A percentile compares a stretch with the other conserved stretches of the same genome.
phyloP scores from a whole-genome alignment of 1,140 invertebrate species.

The Lethrus apterus region DNA sequence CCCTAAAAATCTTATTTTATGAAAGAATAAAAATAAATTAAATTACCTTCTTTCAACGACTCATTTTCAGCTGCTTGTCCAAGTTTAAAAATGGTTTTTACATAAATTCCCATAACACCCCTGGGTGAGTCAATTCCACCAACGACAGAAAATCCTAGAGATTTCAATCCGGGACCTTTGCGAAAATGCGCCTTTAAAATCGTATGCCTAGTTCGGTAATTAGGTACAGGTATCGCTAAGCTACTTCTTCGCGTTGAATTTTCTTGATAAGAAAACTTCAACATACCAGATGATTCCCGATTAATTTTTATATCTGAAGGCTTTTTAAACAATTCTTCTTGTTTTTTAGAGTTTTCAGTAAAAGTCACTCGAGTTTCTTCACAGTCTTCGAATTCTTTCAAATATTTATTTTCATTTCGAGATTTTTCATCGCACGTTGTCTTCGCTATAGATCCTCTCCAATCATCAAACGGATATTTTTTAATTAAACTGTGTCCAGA shows the following conservation, averaged over 20 bases:
- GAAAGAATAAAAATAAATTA: conserved; percentile 8
- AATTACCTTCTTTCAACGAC: conserved; percentile 68
- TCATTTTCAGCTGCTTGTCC: conserved; percentile 84
- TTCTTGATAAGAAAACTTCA: conserved; percentile 6
- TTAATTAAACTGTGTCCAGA: too few species aligned
- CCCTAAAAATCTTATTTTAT: conserved; percentile 48
- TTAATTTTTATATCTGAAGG: too few species aligned
- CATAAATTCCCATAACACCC: conserved; percentile 82
- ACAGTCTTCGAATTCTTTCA: too few species aligned
- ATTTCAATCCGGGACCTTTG: conserved; percentile 78
- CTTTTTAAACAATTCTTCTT: too few species aligned
- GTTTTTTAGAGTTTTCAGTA: too few species aligned
- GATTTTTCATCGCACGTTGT: too few species aligned
- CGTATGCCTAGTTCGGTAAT: neutral
- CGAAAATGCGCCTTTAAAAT: conserved; percentile 47
- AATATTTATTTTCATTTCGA: too few species aligned
- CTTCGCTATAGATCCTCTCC: too few species aligned
- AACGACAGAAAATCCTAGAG: conserved; percentile 85
- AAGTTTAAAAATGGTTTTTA: conserved; percentile 80
- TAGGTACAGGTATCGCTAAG: neutral
- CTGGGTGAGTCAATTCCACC: conserved; percentile 83
- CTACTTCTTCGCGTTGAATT: neutral
- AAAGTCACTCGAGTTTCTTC: too few species aligned
- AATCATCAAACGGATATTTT: too few species aligned
- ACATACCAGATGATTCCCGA: conserved; percentile 7